Percentiles rank a stretch among this genome's conserved stretches.
Evolutionary conservation across 2,113 vertebrate genomes (phyloP).

Genomic region (Aramus guarauna): DNA sequence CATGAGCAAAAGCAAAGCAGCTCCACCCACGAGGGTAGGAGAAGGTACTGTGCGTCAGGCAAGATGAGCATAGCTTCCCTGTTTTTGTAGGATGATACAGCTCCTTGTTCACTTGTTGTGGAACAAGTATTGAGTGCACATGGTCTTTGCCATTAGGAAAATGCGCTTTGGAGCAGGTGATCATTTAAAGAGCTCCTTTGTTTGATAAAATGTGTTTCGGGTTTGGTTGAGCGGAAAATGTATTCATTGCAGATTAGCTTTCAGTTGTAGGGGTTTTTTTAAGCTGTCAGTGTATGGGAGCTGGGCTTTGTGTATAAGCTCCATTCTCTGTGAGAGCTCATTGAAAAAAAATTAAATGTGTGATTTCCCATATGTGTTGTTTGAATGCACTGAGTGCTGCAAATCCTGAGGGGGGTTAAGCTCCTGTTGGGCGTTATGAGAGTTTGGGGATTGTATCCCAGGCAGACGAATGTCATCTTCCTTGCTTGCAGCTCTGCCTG

Average conservation of each 20-base stretch:
- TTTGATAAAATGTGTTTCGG: background rate
- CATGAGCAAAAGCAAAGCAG: background rate
- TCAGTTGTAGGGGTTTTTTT: background rate
- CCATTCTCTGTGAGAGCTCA: background rate
- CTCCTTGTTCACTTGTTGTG: background rate
- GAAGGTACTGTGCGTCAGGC: rapidly evolving
- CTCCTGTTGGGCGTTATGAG: background rate
- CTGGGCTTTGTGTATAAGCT: background rate
- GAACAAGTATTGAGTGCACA: background rate
- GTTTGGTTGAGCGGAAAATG: background rate
- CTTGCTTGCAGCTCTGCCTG: background rate
- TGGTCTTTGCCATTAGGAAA: background rate
- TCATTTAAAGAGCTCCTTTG: background rate
- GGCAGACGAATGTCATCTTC: rapidly evolving
- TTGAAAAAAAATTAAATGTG: background rate
- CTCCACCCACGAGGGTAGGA: background rate
- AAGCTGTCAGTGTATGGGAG: background rate
- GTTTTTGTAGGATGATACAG: background rate
- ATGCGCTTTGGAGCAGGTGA: background rate
- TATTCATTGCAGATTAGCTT: background rate
- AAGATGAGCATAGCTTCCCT: background rate
- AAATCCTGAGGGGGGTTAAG: background rate
- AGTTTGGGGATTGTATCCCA: background rate
- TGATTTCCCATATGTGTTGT: background rate
- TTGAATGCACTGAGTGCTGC: background rate